Evolutionary conservation across 1,140 invertebrate genomes (phyloP).

Genomic region (Eumeta japonica): DNA sequence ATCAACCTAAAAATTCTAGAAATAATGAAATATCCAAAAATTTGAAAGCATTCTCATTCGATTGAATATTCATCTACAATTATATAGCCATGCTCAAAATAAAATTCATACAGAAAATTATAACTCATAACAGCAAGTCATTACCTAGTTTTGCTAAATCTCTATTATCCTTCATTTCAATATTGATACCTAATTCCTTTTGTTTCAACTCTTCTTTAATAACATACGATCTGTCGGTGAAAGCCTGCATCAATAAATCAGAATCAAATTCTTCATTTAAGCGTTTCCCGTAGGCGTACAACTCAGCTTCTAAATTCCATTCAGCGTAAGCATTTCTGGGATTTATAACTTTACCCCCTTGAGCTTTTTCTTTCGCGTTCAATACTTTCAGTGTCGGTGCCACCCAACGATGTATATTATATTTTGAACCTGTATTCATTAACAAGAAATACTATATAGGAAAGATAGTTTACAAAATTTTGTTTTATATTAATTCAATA

Average conservation of each 20-base stretch:
- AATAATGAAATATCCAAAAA: no score
- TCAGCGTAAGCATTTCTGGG: conserved; percentile 68
- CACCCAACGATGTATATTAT: conserved; percentile 43
- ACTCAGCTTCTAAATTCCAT: conserved; percentile 87
- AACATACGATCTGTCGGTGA: conserved; percentile 81
- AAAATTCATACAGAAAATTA: no score
- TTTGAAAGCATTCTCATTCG: no score
- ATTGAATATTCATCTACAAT: no score
- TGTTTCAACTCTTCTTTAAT: conserved; percentile 67
- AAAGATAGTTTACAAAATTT: background rate
- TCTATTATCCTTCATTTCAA: conserved; percentile 68
- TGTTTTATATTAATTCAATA: background rate
- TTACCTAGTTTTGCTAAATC: conserved; percentile 69
- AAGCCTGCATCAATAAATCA: conserved; percentile 69
- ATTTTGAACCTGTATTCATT: no score
- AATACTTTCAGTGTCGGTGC: conserved; percentile 40
- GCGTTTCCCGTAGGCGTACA: conserved; percentile 84
- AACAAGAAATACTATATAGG: background rate
- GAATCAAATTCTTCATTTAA: conserved; percentile 81
- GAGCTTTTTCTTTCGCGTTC: conserved; percentile 31
- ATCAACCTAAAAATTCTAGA: no score
- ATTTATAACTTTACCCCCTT: conserved; percentile 34
- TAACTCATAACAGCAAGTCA: no score
- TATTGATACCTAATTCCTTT: conserved; percentile 68
- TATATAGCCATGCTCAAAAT: no score